phyloP scores from a whole-genome alignment of 2,797 vertebrate species.

The Helarctos malayanus region DNA sequence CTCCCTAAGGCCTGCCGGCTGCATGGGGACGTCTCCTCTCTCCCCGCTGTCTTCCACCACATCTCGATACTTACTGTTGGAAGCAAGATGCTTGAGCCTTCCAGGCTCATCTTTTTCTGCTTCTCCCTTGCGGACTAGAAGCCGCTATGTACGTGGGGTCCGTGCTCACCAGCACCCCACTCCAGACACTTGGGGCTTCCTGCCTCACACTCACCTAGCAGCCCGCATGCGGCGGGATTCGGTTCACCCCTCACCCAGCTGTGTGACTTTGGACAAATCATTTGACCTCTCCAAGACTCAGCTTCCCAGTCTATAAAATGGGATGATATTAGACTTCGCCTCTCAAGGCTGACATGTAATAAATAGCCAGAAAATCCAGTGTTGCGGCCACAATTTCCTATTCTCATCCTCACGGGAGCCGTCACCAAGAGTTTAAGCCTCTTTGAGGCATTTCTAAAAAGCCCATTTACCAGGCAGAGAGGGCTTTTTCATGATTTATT shows the following conservation, averaged over 20 bases:
- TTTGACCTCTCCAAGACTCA: not conserved
- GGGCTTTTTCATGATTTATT: not conserved
- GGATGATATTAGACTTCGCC: not conserved
- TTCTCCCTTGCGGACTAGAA: not conserved
- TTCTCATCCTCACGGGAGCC: accelerated
- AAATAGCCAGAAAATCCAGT: not conserved
- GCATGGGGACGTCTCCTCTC: not conserved
- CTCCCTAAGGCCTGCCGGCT: not conserved
- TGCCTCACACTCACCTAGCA: accelerated
- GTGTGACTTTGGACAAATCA: not conserved
- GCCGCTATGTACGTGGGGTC: not conserved
- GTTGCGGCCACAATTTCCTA: accelerated
- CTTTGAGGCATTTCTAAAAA: not conserved
- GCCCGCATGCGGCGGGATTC: not conserved
- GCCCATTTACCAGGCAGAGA: not conserved
- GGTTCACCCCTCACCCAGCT: not conserved
- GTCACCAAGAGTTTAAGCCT: not conserved
- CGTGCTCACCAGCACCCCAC: too few species aligned
- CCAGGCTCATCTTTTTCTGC: conserved; percentile 54
- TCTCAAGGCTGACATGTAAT: not conserved
- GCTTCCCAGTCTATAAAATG: not conserved
- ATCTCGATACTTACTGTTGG: not conserved
- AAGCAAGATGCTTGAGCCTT: not conserved
- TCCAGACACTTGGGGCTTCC: not conserved
- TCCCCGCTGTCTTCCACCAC: accelerated